Conservation (phyloP, 2,113 vertebrate species). For the Coptodon bakossiorum region DNA sequence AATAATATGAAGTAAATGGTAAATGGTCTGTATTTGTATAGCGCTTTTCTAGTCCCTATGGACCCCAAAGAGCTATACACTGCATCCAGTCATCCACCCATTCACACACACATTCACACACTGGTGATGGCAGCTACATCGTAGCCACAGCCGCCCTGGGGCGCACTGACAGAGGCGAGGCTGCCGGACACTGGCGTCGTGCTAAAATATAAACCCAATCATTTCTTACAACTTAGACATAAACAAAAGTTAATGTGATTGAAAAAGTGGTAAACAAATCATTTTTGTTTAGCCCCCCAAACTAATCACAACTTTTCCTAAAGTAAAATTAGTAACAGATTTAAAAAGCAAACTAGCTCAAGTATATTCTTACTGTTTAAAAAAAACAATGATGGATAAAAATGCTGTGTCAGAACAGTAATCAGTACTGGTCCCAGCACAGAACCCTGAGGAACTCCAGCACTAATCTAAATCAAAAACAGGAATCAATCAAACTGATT, state of each 20-base stretch:
- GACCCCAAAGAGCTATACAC: neutral
- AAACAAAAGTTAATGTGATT: neutral
- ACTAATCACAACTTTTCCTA: neutral
- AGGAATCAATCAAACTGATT: neutral
- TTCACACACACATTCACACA: neutral
- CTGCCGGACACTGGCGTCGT: neutral
- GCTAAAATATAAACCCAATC: neutral
- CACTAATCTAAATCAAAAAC: neutral
- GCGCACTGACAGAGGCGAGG: neutral
- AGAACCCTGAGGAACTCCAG: neutral
- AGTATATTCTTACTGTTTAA: neutral
- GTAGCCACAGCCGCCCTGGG: fast-evolving
- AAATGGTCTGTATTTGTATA: neutral
- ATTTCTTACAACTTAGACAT: neutral
- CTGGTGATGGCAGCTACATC: neutral
- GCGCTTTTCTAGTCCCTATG: fast-evolving
- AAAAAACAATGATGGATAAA: neutral
- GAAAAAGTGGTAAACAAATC: neutral
- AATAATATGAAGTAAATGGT: neutral
- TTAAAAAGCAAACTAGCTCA: neutral
- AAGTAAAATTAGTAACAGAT: neutral
- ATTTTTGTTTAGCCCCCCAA: neutral
- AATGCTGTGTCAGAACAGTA: neutral
- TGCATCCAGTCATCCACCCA: neutral
- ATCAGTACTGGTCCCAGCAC: neutral